Evolutionary conservation across 53 echinoderm and acorn worm genomes (phyloP), one percentile per base, ranked within the genome.

Genomic region (Crossaster papposus): DNA sequence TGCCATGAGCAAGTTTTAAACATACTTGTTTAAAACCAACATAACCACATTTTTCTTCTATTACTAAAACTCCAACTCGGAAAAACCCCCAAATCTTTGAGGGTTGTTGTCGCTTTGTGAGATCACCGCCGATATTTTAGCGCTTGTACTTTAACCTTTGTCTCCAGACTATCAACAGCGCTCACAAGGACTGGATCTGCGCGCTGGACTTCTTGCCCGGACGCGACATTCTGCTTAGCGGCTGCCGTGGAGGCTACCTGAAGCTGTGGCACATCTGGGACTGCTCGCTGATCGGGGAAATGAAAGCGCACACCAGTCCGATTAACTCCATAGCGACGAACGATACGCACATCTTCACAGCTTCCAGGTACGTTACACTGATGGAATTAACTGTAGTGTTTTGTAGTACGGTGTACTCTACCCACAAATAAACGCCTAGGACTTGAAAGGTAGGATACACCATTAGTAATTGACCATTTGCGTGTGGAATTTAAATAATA

Each of bases 181-280:
- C 98, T 13, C 98, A 97, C 80, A 97, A 97, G 81, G 98, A 97
- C 89, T 97, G 98, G 98, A 92, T 97, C 80, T 97, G 98, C 75
- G 92, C 98, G 30, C 89, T 97, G 51, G 94, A 96, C 82, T 94
- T 97, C 89, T 78, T 97, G 30, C 98, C 98, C 33, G 94, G 94
- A 24, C 83, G 93, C n/a, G 92, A 97, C 82, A 94, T 93, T 75
- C 94, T 97, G 18, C 71, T 97, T 2, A 96, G 96, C 62, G 98
- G 98, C 83, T 97, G 98, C 83, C 90, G 98, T 44, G 93, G 94
- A 83, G 98, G 98, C 74, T 93, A 88, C 83, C 77, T 97, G 13
- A 97, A 97, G 85, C 79, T 97, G 51, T 97, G 98, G 98, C 93
- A 96, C 65, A 88, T 91, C 7, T 81, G 75, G 62, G 94, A 93